Evolutionary conservation across 2,888 invertebrate genomes (phyloP).

Genomic region (Ochropacha duplaris): DNA sequence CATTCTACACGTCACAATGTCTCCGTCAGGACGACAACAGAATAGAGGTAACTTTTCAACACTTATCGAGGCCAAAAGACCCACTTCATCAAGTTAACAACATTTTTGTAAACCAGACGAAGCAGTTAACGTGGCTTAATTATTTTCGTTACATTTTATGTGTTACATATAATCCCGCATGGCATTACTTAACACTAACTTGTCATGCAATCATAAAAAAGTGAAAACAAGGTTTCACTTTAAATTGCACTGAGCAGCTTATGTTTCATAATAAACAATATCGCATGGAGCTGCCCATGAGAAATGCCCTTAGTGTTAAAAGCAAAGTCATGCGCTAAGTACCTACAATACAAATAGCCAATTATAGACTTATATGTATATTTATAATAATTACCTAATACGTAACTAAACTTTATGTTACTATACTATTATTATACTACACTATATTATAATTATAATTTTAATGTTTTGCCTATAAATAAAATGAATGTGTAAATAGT

Average conservation of each 20-base stretch:
- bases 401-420: background rate
- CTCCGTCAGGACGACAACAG: background rate
- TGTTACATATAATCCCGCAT: constrained; percentile 52
- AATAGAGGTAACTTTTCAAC: background rate
- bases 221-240: constrained; percentile 72
- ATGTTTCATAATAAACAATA: constrained; percentile 21
- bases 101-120: background rate
- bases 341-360: background rate
- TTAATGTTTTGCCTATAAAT: too few species aligned
- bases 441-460: too few species aligned
- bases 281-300: constrained; percentile 9
- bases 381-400: background rate
- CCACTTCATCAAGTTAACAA: background rate
- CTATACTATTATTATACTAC: too few species aligned
- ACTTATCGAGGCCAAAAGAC: background rate
- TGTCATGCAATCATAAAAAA: constrained; percentile 71
- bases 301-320: background rate
- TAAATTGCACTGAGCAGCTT: constrained; percentile 22
- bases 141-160: constrained; percentile 33
- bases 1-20: background rate
- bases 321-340: background rate
- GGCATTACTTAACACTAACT: constrained; percentile 50
- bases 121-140: background rate
- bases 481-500: background rate
- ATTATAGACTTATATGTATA: background rate